A percentile compares a stretch with the other conserved stretches of the same genome.
These are phyloP conservation scores for Acrobasis repandana DNA, from an alignment of 2,888 invertebrate species.

Conservation along the genomic window DNA sequence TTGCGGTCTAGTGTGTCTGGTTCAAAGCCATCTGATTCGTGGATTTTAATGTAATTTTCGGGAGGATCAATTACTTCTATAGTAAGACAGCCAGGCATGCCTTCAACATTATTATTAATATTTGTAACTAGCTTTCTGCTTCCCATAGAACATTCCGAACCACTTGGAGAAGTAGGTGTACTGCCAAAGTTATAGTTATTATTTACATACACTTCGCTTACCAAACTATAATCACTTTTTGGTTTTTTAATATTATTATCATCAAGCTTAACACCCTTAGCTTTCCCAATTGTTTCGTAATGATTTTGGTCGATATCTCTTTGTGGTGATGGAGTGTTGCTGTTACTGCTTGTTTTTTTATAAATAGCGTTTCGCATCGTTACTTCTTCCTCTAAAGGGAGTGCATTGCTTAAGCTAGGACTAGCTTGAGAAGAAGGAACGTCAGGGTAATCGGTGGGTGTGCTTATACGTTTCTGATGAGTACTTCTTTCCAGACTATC, in stretches of 20 bases:
- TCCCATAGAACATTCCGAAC: slow-evolving; percentile 83
- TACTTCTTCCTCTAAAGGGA: slow-evolving; percentile 91
- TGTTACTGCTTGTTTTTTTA: slow-evolving; percentile 84
- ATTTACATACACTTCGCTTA: slow-evolving; percentile 91
- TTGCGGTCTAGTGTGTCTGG: slow-evolving; percentile 93
- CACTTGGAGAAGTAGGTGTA: slow-evolving; percentile 81
- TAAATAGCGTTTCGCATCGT: slow-evolving; percentile 90
- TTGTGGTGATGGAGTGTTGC: slow-evolving; percentile 73
- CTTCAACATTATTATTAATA: slow-evolving; percentile 71
- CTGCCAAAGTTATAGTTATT: slow-evolving; percentile 87
- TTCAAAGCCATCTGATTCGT: slow-evolving; percentile 92
- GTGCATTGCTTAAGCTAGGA: slow-evolving; percentile 87
- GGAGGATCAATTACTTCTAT: slow-evolving; percentile 93
- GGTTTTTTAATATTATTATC: slow-evolving; percentile 53
- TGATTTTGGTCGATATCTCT: slow-evolving; percentile 63
- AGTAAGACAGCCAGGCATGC: slow-evolving; percentile 90
- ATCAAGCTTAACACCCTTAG: slow-evolving; percentile 44
- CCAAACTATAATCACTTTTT: slow-evolving; percentile 85
- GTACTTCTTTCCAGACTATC: slow-evolving; percentile 87
- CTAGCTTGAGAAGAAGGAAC: slow-evolving; percentile 87
- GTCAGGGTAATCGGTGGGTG: slow-evolving; percentile 85
- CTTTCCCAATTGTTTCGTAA: slow-evolving; percentile 69
- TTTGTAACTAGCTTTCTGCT: slow-evolving; percentile 81
- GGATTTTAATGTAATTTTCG: slow-evolving; percentile 88
- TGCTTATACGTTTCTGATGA: slow-evolving; percentile 77